phyloP scores from a whole-genome alignment of 1,140 invertebrate genomes.

The Temnothorax longispinosus region DNA sequence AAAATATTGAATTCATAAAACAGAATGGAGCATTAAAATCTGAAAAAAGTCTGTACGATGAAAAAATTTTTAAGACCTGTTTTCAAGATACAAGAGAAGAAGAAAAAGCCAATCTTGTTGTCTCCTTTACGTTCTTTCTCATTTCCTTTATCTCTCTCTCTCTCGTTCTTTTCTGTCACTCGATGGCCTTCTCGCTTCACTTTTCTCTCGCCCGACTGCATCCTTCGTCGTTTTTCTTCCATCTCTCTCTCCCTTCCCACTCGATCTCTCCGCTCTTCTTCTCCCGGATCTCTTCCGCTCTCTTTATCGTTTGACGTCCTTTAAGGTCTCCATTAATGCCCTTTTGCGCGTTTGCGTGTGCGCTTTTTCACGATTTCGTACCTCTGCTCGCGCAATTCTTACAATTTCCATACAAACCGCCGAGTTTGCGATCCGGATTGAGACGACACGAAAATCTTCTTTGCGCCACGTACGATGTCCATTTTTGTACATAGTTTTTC shows the following conservation, averaged over 20 bases:
- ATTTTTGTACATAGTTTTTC: not conserved
- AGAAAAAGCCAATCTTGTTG: not conserved
- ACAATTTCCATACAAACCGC: not conserved
- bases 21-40: not conserved
- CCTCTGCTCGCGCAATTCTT: not conserved
- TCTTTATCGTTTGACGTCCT: slow-evolving; percentile 17
- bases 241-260: slow-evolving; percentile 33
- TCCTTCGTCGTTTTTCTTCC: not conserved
- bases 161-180: slow-evolving; percentile 17
- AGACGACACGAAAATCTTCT: not conserved
- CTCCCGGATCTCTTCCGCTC: not conserved
- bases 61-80: not conserved
- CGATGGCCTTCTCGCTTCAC: slow-evolving; percentile 1
- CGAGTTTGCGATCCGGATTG: not conserved
- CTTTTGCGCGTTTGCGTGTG: slow-evolving; percentile 18
- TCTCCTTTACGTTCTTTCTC: slow-evolving; percentile 5
- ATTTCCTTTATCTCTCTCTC: slow-evolving; percentile 14
- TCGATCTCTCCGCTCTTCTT: slow-evolving; percentile 2
- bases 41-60: not conserved
- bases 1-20: not conserved
- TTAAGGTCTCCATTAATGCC: slow-evolving; percentile 32
- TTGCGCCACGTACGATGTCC: not conserved
- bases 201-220: slow-evolving; percentile 7
- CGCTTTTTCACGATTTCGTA: slow-evolving; percentile 1
- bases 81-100: not conserved